phyloP scores from a whole-genome alignment of 2,888 invertebrate species.

The Cheilosia grossa region DNA sequence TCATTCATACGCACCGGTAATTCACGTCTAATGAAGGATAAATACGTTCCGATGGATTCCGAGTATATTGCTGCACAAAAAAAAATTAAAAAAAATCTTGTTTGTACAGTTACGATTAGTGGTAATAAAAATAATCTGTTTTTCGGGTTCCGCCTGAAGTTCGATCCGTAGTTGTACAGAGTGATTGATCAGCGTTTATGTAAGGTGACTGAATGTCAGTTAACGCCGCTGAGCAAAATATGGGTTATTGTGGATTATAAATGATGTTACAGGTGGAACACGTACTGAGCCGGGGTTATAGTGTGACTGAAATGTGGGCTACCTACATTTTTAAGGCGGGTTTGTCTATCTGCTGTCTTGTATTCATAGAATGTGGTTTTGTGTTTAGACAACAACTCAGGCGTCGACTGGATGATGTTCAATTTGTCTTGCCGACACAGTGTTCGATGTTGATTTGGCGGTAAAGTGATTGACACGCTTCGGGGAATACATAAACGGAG shows the following conservation, averaged over 20 bases:
- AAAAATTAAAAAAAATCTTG: conserved; percentile 12
- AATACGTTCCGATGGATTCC: conserved; percentile 31
- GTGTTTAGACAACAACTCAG: not conserved
- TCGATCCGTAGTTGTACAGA: conserved; percentile 28
- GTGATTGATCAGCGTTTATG: conserved; percentile 64
- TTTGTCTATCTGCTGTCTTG: not conserved
- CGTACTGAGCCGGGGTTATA: not conserved
- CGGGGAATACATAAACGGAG: too few species aligned
- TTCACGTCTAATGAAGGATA: conserved; percentile 52
- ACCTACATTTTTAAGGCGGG: not conserved
- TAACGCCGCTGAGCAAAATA: conserved; percentile 22
- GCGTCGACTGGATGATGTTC: not conserved
- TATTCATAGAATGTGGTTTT: conserved; percentile 1
- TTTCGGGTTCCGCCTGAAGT: conserved; percentile 10
- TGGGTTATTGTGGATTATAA: conserved; percentile 41
- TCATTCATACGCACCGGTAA: conserved; percentile 59
- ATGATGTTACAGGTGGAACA: conserved; percentile 27
- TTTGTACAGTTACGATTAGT: conserved; percentile 58
- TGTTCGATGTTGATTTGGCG: too few species aligned
- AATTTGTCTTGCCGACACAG: not conserved
- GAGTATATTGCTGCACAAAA: conserved; percentile 17
- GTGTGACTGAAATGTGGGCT: not conserved
- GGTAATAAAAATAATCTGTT: conserved; percentile 50
- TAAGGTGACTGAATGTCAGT: conserved; percentile 51
- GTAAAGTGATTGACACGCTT: too few species aligned